phyloP scores from a whole-genome alignment of 2,113 vertebrate genomes.

The Sarotherodon lohbergeri region DNA sequence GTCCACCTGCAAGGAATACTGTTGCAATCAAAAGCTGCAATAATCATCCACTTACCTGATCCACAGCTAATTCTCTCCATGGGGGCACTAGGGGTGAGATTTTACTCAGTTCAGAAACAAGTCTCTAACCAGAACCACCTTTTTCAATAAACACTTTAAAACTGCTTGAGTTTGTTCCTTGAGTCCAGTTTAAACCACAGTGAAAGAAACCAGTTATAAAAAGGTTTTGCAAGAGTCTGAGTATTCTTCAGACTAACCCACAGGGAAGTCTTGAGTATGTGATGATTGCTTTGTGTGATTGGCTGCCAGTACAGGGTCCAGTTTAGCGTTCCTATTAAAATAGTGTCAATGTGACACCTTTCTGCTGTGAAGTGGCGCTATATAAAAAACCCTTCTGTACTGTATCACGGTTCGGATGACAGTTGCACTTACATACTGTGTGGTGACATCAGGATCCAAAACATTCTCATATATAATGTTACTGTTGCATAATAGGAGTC shows the following conservation, averaged over 20 bases:
- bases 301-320: background rate
- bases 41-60: background rate
- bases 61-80: background rate
- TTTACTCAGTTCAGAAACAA: background rate
- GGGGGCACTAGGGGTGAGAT: background rate
- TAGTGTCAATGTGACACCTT: background rate
- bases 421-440: background rate
- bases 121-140: background rate
- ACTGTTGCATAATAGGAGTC: no score
- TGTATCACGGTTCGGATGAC: rapidly evolving
- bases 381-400: background rate
- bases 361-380: background rate
- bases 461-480: background rate
- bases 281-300: background rate
- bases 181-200: background rate
- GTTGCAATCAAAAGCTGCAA: background rate
- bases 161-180: background rate
- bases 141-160: background rate
- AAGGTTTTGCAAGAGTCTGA: background rate
- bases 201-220: background rate
- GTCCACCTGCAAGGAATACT: background rate
- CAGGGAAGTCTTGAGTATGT: background rate
- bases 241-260: background rate
- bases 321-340: background rate
- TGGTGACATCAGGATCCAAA: background rate